Evolutionary conservation across 2,888 invertebrate species (phyloP).

Genomic region (Ophion costatus): DNA sequence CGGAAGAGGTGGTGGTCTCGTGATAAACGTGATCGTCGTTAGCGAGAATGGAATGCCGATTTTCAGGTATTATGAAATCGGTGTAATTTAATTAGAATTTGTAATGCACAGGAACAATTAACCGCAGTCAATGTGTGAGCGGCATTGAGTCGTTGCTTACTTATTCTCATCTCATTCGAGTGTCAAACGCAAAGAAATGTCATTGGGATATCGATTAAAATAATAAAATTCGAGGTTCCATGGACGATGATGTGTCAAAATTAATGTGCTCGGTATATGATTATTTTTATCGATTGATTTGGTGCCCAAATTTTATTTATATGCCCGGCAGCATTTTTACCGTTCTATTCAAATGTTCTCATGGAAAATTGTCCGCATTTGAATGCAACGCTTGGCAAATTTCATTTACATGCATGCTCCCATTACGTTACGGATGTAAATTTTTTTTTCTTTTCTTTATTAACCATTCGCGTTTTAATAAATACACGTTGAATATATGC

Average conservation of each 20-base stretch:
- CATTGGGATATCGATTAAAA: conserved; percentile 9
- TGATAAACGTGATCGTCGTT: conserved; percentile 11
- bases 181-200: background rate
- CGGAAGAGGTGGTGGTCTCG: background rate
- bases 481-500: background rate
- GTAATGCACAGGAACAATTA: conserved; percentile 33
- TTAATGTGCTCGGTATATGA: background rate
- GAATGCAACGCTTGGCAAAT: conserved; percentile 6
- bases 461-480: background rate
- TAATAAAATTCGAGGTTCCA: background rate
- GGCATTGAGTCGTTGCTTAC: conserved; percentile 32
- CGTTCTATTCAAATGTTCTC: background rate
- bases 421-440: background rate
- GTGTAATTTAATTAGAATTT: conserved; percentile 47
- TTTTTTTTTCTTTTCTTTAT: background rate
- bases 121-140: conserved; percentile 34
- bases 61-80: conserved; percentile 26
- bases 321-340: background rate
- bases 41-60: conserved; percentile 41
- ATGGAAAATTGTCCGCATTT: background rate
- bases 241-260: background rate
- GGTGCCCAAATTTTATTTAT: background rate
- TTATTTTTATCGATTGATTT: background rate
- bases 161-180: background rate
- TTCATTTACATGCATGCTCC: conserved; percentile 1